A percentile compares a stretch with the other conserved stretches of the same genome.
Evolutionary conservation across 2,888 invertebrate genomes (phyloP).

Genomic region (Shargacucullia verbasci): DNA sequence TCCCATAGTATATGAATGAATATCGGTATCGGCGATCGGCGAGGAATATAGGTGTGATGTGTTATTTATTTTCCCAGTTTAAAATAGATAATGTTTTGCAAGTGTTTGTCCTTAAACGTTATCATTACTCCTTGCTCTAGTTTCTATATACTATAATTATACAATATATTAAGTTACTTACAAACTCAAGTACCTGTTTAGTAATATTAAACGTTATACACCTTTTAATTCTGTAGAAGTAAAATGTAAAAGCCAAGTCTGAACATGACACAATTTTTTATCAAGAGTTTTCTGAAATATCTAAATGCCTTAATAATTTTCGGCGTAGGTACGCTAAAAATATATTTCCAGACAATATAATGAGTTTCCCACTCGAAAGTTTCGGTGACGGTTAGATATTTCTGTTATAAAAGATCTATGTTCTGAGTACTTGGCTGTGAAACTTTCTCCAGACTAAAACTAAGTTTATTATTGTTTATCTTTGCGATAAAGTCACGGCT

Average conservation of each 20-base stretch:
- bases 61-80: too few species aligned
- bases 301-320: conserved; percentile 8
- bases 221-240: too few species aligned
- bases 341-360: conserved; percentile 27
- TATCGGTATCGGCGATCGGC: too few species aligned
- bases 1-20: too few species aligned
- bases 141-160: conserved; percentile 6
- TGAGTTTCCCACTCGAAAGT: conserved; percentile 27
- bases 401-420: conserved; percentile 24
- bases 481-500: conserved; percentile 16
- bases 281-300: conserved; percentile 1
- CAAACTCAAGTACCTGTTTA: too few species aligned
- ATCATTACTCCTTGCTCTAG: conserved; percentile 29
- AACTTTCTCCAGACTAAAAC: conserved; percentile 13
- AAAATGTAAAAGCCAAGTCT: too few species aligned
- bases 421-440: conserved; percentile 8
- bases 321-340: conserved; percentile 9
- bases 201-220: too few species aligned
- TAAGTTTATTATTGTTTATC: conserved; percentile 30
- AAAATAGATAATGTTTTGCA: conserved; percentile 13
- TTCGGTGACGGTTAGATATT: conserved; percentile 26
- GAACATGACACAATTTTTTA: neutral
- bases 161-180: too few species aligned
- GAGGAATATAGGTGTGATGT: too few species aligned
- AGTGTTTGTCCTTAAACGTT: conserved; percentile 21